Evolutionary conservation across 2,797 vertebrate genomes (phyloP).

Genomic region (Cossypha dichroa): DNA sequence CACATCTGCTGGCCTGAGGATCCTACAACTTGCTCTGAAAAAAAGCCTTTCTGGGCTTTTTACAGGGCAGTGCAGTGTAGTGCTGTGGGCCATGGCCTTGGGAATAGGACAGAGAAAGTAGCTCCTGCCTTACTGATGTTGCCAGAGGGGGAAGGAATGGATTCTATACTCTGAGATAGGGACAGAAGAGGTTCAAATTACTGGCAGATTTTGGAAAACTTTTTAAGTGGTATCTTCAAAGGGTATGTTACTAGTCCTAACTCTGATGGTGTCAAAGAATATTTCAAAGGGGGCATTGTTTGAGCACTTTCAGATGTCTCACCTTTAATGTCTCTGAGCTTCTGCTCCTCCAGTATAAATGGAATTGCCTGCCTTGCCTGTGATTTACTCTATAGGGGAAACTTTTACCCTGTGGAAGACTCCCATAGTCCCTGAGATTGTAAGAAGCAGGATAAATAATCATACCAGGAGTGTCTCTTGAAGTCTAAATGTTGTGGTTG

Average conservation of each 20-base stretch:
- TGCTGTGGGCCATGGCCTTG: background rate
- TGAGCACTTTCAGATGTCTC: constrained; percentile 41
- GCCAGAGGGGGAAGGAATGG: background rate
- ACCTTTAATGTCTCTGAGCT: constrained; percentile 30
- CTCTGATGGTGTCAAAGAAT: constrained; percentile 43
- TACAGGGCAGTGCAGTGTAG: background rate
- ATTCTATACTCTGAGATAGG: background rate
- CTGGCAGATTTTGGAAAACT: constrained; percentile 39
- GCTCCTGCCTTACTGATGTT: background rate
- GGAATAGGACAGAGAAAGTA: background rate
- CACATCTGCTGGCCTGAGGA: background rate
- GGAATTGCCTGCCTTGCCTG: background rate
- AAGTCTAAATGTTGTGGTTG: background rate
- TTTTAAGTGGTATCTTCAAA: constrained; percentile 56
- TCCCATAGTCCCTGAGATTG: background rate
- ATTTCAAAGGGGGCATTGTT: constrained; percentile 38
- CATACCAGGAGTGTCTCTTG: background rate
- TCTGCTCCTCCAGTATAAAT: background rate
- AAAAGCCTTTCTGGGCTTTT: background rate
- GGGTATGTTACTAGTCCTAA: background rate
- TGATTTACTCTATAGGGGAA: background rate
- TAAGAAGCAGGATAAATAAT: background rate
- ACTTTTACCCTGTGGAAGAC: background rate
- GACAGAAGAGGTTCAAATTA: constrained; percentile 28
- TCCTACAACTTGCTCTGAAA: background rate